Conservation (phyloP, 2,888 invertebrate genomes). For the Mantis religiosa region DNA sequence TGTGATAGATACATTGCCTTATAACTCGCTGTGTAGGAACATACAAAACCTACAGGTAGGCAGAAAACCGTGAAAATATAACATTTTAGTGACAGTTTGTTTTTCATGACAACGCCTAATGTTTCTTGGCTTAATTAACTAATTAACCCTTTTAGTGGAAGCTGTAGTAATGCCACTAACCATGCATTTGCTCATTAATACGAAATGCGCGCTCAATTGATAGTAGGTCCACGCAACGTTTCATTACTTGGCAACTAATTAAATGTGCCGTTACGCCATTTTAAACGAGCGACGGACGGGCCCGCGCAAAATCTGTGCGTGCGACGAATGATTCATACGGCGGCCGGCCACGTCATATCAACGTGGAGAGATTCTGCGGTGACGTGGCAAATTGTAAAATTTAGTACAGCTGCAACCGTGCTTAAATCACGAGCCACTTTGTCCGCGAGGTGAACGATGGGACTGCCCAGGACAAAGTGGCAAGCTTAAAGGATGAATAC, state of each 20-base stretch:
- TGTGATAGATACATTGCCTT: too few species aligned
- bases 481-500: too few species aligned
- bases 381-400: neutral
- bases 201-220: neutral
- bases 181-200: neutral
- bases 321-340: neutral
- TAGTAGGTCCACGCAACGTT: neutral
- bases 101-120: neutral
- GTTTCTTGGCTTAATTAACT: neutral
- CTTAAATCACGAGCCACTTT: too few species aligned
- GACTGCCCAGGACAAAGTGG: too few species aligned
- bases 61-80: neutral
- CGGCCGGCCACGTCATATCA: neutral
- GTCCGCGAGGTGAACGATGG: too few species aligned
- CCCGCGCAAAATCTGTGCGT: neutral
- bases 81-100: neutral
- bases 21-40: too few species aligned
- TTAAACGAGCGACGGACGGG: neutral
- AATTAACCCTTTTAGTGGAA: neutral
- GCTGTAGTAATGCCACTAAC: neutral
- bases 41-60: neutral
- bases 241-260: neutral
- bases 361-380: neutral
- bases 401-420: neutral
- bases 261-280: neutral